These are phyloP conservation scores for Zoanthus solanderi DNA, from an alignment of 92 coral and sea anemone genomes.

Conservation along the genomic window DNA sequence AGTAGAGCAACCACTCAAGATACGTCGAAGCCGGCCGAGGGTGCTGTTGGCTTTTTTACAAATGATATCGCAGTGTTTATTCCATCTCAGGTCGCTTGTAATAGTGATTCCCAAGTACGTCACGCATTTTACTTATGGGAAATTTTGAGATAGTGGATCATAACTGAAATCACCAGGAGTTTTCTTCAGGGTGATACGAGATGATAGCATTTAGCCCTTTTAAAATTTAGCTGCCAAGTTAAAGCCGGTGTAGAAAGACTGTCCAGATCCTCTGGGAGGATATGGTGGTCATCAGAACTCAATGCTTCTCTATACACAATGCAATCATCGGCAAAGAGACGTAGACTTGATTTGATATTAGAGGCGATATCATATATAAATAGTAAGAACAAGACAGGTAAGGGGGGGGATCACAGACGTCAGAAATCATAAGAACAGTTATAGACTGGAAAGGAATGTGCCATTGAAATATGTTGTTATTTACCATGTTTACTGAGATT, in stretches of 20 bases:
- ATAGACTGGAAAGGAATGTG: too few species aligned
- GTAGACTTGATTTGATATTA: too few species aligned
- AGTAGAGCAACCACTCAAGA: neutral
- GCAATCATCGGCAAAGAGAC: too few species aligned
- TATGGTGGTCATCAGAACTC: neutral
- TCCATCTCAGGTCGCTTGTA: neutral
- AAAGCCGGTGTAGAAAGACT: too few species aligned
- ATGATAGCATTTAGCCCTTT: conserved; percentile 55
- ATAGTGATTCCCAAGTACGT: neutral
- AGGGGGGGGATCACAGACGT: too few species aligned
- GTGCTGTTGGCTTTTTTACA: too few species aligned
- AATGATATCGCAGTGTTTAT: neutral
- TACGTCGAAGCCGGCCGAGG: neutral
- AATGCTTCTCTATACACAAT: neutral
- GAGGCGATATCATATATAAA: too few species aligned
- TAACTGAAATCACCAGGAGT: neutral
- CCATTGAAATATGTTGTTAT: too few species aligned
- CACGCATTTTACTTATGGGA: neutral
- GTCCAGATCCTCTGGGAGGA: too few species aligned
- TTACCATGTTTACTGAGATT: too few species aligned
- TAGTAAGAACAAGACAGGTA: too few species aligned
- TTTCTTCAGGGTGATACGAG: conserved; percentile 48
- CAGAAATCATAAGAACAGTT: too few species aligned
- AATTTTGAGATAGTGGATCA: neutral
- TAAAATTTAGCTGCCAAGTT: conserved; percentile 24